Percentiles rank a stretch among this genome's conserved stretches.
phyloP scores from a whole-genome alignment of 2,113 vertebrate genomes.

The Trematomus loennbergii region DNA sequence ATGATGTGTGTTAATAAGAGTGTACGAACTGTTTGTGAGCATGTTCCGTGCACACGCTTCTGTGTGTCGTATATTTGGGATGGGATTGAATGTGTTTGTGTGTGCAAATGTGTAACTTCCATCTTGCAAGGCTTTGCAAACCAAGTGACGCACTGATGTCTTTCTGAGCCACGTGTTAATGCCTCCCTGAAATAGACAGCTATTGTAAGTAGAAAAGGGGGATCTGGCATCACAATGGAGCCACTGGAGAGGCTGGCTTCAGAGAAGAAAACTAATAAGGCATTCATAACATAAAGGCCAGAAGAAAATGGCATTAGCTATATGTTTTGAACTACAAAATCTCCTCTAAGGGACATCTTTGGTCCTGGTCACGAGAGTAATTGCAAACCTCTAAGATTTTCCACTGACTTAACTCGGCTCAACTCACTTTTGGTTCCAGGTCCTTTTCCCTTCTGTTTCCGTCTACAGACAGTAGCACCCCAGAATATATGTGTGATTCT shows the following conservation, averaged over 20 bases:
- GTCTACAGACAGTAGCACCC: no score
- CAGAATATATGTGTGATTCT: no score
- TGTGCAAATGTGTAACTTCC: constrained; percentile 31
- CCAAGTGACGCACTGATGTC: constrained; percentile 18
- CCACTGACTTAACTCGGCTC: no score
- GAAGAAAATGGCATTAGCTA: not conserved
- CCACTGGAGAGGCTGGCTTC: not conserved
- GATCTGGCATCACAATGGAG: not conserved
- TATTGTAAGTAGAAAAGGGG: constrained; percentile 12
- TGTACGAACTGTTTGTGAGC: constrained; percentile 13
- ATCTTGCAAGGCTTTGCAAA: constrained; percentile 18
- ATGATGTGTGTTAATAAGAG: constrained; percentile 1
- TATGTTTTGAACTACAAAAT: not conserved
- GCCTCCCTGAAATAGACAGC: constrained; percentile 53
- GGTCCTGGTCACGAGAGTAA: not conserved
- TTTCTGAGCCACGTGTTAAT: constrained; percentile 41
- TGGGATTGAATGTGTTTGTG: not conserved
- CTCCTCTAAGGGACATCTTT: not conserved
- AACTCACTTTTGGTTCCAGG: no score
- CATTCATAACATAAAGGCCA: not conserved
- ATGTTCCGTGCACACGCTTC: constrained; percentile 10
- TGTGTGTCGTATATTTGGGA: not conserved
- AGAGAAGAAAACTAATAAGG: not conserved
- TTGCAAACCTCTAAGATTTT: not conserved
- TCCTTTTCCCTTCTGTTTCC: no score